These are phyloP conservation scores for Tryphoninae sp. DNA, from an alignment of 2,888 invertebrate species.

Conservation along the genomic window DNA sequence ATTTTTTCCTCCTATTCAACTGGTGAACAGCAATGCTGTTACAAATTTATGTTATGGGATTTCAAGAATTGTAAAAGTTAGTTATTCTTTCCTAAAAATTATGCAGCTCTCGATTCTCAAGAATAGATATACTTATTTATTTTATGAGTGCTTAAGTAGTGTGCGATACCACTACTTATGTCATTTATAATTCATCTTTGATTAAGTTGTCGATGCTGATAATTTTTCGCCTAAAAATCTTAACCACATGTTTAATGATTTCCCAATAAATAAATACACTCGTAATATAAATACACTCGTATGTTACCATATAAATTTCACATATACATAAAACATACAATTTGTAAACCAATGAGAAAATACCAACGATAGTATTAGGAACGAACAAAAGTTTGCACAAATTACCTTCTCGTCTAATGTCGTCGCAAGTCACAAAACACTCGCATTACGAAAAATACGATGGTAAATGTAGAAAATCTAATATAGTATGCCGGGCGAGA, in stretches of 20 bases:
- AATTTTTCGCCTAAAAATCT: background rate
- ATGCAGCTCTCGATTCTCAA: too few species aligned
- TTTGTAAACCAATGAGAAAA: background rate
- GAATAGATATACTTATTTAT: too few species aligned
- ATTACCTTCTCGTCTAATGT: conserved; percentile 27
- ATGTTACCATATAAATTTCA: too few species aligned
- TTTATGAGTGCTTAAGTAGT: too few species aligned
- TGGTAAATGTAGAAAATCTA: background rate
- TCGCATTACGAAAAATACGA: background rate
- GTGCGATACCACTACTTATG: too few species aligned
- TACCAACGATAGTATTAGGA: background rate
- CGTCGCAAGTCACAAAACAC: conserved; percentile 11
- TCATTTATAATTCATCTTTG: too few species aligned
- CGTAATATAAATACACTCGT: background rate
- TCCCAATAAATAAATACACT: background rate
- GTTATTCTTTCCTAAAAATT: too few species aligned
- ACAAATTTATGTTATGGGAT: too few species aligned
- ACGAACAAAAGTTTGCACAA: background rate
- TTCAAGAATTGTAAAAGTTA: too few species aligned
- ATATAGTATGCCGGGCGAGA: background rate
- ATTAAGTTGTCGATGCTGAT: too few species aligned
- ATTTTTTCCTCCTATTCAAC: too few species aligned
- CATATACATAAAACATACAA: background rate
- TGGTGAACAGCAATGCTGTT: too few species aligned
- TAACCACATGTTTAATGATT: background rate